Base-by-base conservation (phyloP, 2,888 invertebrate genomes). In the Acleris literana region DNA sequence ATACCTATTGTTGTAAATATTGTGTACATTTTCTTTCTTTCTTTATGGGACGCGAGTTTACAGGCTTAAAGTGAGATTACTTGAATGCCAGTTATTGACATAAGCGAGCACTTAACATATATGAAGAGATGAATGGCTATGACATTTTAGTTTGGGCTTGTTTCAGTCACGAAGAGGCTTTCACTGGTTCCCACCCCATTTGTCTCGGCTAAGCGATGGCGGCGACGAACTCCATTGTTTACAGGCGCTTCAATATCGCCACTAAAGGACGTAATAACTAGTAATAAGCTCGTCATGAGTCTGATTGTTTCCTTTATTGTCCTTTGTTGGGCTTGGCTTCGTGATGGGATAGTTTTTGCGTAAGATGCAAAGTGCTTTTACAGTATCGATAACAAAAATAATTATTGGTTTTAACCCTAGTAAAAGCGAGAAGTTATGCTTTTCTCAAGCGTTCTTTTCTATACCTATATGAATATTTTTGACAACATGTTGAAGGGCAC, bases 181-280 rank as follows among this genome's bases (percentile, higher is more conserved):
- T 81, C 81, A 71, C 78, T 60, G 9, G 71, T 77, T 80, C 79
- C 74, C 78, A 81, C 74, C 74, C 73, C 73, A 70, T 74, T 72
- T 71, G 68, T 64, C 52, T 63, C 49, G 55, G 63, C 63, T 67
- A 69, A 63, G 64, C 64, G 63, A 64, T 46, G 55, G 58, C 18
- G 56, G 39, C 39, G 39, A 39, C 39, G 39, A 39, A 13, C 39
- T 65, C 67, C 70, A 75, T 76, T 72, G 75, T 73, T 61, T 64
- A 72, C 69, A 72, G 63, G 63, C 69, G 65, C 68, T 70, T 63
- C 70, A 64, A 67, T 63, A 63, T 64, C 56, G 59, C 48, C 62
- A 72, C 72, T 71, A 74, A 72, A 62, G 71, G 63, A 71, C 54
- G 54, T 72, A 71, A 70, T 39, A 39, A 39, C 39, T 39, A 39